These are phyloP conservation scores for Bettongia penicillata DNA, from an alignment of 2,113 vertebrate species.

Conservation along the genomic window DNA sequence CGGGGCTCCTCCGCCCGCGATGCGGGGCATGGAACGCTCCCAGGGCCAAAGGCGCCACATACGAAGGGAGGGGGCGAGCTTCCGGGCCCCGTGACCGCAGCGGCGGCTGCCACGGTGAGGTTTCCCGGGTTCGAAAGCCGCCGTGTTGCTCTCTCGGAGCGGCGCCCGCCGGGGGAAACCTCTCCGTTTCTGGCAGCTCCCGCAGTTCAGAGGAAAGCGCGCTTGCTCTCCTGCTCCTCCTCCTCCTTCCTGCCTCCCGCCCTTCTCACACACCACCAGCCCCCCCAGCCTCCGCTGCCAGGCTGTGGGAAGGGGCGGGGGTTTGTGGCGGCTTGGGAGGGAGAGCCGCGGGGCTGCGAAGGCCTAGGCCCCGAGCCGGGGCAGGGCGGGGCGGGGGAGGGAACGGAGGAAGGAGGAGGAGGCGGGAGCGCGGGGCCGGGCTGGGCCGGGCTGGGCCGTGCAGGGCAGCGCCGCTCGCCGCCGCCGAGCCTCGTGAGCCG, in stretches of 20 bases:
- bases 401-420: constrained; percentile 60
- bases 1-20: neutral
- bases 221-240: neutral
- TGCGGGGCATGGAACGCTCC: constrained; percentile 28
- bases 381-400: constrained; percentile 55
- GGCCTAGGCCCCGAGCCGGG: constrained; percentile 51
- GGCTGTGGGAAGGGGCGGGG: neutral
- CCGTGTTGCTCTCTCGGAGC: constrained; percentile 66
- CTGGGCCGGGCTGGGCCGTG: constrained; percentile 47
- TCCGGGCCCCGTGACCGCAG: constrained; percentile 74
- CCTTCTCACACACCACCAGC: neutral
- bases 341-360: neutral
- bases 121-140: constrained; percentile 72
- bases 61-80: constrained; percentile 63
- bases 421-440: constrained; percentile 57
- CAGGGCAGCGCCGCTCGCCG: constrained; percentile 78
- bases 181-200: constrained; percentile 65
- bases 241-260: neutral
- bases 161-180: constrained; percentile 61
- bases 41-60: constrained; percentile 53
- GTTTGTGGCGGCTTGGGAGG: neutral
- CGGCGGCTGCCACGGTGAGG: constrained; percentile 53
- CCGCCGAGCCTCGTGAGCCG: constrained; percentile 80
- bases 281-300: neutral
- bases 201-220: neutral